These are phyloP conservation scores for Myotis vivesi DNA, from an alignment of 2,797 vertebrate species.

Conservation along the genomic window DNA sequence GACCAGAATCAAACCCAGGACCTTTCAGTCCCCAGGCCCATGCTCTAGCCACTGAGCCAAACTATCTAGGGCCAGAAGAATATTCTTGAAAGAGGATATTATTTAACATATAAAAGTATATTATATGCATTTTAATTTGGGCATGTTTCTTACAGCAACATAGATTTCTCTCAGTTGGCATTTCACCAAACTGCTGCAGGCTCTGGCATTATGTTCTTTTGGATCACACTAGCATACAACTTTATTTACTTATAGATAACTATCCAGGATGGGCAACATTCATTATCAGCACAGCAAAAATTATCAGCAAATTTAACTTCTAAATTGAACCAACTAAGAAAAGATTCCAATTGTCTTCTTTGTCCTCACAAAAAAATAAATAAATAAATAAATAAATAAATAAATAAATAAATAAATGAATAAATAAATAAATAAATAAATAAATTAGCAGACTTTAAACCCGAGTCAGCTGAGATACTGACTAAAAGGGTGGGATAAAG, in stretches of 20 bases:
- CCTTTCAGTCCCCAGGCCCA: too few species aligned
- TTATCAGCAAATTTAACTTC: conserved; percentile 73
- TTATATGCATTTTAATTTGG: neutral
- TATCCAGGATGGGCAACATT: conserved; percentile 64
- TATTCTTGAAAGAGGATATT: neutral
- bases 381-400: too few species aligned
- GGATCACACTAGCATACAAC: conserved; percentile 41
- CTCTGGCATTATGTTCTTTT: conserved; percentile 48
- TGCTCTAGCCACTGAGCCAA: too few species aligned
- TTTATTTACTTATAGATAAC: conserved; percentile 76
- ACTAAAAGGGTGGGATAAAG: neutral
- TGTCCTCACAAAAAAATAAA: neutral
- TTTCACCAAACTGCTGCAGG: conserved; percentile 38
- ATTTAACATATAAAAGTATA: neutral
- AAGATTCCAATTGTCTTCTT: conserved; percentile 63
- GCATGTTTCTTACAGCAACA: neutral
- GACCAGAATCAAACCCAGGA: too few species aligned
- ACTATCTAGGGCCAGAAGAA: neutral
- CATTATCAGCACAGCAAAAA: conserved; percentile 69
- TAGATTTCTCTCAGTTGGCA: neutral
- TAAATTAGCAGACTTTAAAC: conserved; percentile 51
- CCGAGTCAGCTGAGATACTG: conserved; percentile 19
- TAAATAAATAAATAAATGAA: neutral
- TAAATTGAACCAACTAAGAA: conserved; percentile 74
- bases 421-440: neutral